phyloP scores from a whole-genome alignment of 2,797 vertebrate species.

The Rhynchonycteris naso region DNA sequence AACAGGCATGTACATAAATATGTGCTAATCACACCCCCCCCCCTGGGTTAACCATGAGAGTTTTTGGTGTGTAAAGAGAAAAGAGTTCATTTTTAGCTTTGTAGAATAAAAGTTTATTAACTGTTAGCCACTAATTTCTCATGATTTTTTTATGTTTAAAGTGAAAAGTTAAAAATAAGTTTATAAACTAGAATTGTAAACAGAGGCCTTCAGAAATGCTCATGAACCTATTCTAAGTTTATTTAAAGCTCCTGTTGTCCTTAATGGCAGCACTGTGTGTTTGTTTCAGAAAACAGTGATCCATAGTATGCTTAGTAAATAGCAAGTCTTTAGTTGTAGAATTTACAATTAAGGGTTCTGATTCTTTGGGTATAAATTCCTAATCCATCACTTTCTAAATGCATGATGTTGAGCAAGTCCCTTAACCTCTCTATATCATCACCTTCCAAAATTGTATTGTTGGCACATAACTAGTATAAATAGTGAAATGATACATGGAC shows the following conservation, averaged over 20 bases:
- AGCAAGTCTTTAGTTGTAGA: neutral
- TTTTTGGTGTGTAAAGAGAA: neutral
- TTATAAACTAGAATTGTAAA: constrained; percentile 19
- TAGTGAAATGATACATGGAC: neutral
- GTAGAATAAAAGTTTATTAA: constrained; percentile 3
- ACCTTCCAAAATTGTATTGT: neutral
- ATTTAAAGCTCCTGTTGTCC: constrained; percentile 4
- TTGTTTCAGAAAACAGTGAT: neutral
- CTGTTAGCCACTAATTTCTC: constrained; percentile 14
- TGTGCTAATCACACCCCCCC: neutral
- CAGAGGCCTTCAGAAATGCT: neutral
- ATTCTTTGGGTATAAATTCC: neutral
- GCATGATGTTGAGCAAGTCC: neutral
- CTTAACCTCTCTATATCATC: neutral
- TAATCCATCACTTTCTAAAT: neutral
- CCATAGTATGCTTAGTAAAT: neutral
- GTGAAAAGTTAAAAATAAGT: constrained; percentile 44
- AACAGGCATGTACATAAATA: neutral
- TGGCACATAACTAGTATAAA: neutral
- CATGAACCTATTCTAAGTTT: neutral
- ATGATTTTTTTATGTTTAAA: constrained; percentile 26
- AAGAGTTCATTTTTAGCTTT: neutral
- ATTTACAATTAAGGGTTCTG: neutral
- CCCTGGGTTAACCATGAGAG: neutral
- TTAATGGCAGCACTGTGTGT: neutral